Evolutionary conservation across 2,797 vertebrate genomes (phyloP).

Genomic region (Tarsius wallacei): DNA sequence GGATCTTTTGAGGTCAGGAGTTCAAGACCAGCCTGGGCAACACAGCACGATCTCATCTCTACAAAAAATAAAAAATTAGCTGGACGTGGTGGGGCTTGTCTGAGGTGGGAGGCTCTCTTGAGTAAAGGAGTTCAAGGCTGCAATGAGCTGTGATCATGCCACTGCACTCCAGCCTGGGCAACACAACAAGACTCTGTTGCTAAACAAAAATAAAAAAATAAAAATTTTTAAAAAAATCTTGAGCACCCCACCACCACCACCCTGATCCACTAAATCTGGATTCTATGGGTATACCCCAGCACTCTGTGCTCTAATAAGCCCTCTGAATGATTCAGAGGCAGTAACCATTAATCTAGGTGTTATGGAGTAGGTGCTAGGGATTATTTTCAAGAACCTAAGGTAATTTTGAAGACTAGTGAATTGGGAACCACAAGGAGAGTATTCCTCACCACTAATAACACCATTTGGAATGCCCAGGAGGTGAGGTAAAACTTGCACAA

Average conservation of each 20-base stretch:
- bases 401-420: constrained; percentile 9
- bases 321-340: not conserved
- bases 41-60: not conserved
- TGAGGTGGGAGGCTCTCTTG: not conserved
- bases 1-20: not conserved
- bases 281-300: not conserved
- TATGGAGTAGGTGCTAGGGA: not conserved
- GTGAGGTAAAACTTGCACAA: not conserved
- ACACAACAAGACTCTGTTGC: not conserved
- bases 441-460: not conserved
- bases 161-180: not conserved
- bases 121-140: not conserved
- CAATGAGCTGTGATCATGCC: not conserved
- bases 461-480: not conserved
- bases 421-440: not conserved
- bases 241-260: too few species aligned
- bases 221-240: not conserved
- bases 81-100: not conserved
- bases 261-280: not conserved
- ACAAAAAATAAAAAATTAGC: not conserved
- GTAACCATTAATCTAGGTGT: not conserved
- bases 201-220: not conserved
- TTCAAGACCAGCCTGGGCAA: not conserved
- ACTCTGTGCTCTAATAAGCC: not conserved
- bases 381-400: not conserved